These are phyloP conservation scores for Chamaetylas fuelleborni DNA, from an alignment of 2,113 vertebrate genomes.

Conservation along the genomic window DNA sequence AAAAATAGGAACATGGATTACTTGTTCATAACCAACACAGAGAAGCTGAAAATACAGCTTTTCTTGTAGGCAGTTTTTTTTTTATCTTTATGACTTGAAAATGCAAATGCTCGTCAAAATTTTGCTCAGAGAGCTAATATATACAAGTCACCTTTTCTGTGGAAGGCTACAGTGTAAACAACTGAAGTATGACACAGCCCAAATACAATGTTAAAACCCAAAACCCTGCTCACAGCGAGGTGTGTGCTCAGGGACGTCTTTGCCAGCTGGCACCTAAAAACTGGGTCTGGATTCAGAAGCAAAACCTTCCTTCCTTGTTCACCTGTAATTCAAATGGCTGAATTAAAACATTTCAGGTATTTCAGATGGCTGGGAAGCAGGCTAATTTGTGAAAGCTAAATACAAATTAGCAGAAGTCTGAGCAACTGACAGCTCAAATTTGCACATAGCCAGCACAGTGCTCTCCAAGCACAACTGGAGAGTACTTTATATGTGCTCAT, in stretches of 20 bases:
- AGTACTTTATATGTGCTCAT: neutral
- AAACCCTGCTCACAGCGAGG: neutral
- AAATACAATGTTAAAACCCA: neutral
- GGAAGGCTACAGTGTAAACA: neutral
- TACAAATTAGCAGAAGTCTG: neutral
- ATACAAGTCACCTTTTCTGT: neutral
- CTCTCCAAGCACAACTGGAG: neutral
- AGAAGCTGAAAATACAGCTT: neutral
- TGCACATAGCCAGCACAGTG: neutral
- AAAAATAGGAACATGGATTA: neutral
- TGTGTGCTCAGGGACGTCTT: neutral
- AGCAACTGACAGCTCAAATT: neutral
- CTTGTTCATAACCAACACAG: neutral
- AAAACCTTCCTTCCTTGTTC: neutral
- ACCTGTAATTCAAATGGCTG: fast-evolving
- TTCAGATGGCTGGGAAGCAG: neutral
- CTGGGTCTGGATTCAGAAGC: neutral
- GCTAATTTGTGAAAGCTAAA: neutral
- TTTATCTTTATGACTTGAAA: neutral
- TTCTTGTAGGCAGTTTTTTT: neutral
- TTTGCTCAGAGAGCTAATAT: neutral
- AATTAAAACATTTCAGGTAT: neutral
- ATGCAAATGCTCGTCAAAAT: neutral
- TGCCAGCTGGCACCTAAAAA: neutral
- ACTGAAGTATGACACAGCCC: neutral